Evolutionary conservation across 2,113 vertebrate genomes (phyloP).

Genomic region (Bungarus multicinctus): DNA sequence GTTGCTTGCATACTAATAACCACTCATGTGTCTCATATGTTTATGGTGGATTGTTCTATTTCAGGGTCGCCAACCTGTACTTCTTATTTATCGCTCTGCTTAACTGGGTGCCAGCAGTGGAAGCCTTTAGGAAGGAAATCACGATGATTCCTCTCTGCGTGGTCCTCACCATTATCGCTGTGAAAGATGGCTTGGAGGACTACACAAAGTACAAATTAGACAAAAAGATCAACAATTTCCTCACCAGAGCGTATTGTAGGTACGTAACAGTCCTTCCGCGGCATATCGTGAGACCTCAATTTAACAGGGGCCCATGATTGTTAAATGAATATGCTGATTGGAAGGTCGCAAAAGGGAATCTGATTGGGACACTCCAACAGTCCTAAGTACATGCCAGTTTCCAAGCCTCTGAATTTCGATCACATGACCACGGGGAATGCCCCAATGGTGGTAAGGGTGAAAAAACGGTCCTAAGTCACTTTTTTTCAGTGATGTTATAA

Average conservation of each 20-base stretch:
- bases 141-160: slow-evolving; percentile 92
- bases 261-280: slow-evolving; percentile 59
- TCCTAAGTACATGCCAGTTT: no score
- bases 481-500: no score
- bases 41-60: slow-evolving; percentile 35
- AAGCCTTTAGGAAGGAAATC: slow-evolving; percentile 97
- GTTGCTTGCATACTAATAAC: neutral
- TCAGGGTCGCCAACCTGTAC: slow-evolving; percentile 92
- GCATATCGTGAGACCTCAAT: neutral
- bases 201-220: slow-evolving; percentile 90
- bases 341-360: no score
- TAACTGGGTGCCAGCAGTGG: slow-evolving; percentile 96
- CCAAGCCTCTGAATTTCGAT: no score
- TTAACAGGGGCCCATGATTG: neutral
- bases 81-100: slow-evolving; percentile 91
- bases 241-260: slow-evolving; percentile 83
- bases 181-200: slow-evolving; percentile 95
- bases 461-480: no score
- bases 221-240: slow-evolving; percentile 86
- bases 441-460: no score
- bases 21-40: neutral
- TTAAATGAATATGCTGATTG: no score
- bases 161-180: slow-evolving; percentile 86
- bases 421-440: neutral
- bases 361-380: no score